Conservation (phyloP, 2,797 vertebrate species). For the Leucoraja ocellata region DNA sequence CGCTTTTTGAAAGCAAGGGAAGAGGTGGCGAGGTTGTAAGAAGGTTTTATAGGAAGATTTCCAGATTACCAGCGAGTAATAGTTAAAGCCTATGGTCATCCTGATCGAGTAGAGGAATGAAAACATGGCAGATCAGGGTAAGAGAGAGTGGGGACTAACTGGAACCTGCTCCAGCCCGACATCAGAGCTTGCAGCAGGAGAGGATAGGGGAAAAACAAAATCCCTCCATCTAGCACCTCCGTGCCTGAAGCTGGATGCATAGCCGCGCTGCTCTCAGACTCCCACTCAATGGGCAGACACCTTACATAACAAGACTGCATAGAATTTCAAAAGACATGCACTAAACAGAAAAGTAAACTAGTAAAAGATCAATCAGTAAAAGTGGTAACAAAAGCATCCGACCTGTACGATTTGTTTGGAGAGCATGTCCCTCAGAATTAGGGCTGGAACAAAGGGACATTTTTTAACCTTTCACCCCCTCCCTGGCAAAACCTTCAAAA, state of each 20-base stretch:
- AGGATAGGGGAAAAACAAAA: not conserved
- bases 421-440: slow-evolving; percentile 36
- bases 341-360: slow-evolving; percentile 36
- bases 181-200: slow-evolving; percentile 14
- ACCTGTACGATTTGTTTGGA: slow-evolving; percentile 37
- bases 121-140: not conserved
- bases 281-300: slow-evolving; percentile 21
- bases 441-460: slow-evolving; percentile 32
- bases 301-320: slow-evolving; percentile 34
- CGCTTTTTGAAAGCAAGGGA: not conserved
- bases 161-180: slow-evolving; percentile 3
- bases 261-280: slow-evolving; percentile 4
- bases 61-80: not conserved
- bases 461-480: slow-evolving; percentile 34
- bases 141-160: too few relatives aligned
- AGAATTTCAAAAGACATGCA: slow-evolving; percentile 33
- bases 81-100: not conserved
- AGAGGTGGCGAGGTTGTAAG: not conserved
- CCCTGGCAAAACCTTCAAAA: slow-evolving; percentile 36
- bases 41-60: not conserved
- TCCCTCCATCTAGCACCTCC: not conserved
- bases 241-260: not conserved
- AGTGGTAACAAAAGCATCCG: slow-evolving; percentile 35
- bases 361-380: slow-evolving; percentile 34
- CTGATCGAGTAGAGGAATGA: not conserved